These are phyloP conservation scores for Montipora efflorescens DNA, from an alignment of 64 coral and sea anemone species.

Conservation along the genomic window DNA sequence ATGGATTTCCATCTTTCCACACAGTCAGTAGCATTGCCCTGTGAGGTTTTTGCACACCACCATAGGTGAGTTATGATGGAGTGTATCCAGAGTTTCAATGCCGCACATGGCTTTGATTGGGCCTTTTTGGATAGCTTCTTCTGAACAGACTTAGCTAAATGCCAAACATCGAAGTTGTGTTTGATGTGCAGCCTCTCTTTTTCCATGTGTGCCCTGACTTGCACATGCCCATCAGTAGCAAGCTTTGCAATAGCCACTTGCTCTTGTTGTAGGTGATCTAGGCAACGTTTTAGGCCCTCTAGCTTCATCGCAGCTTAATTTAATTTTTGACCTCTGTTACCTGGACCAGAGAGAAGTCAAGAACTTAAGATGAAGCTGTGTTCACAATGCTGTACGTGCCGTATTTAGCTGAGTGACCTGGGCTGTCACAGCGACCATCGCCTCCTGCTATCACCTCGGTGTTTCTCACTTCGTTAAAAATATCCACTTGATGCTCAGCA, in stretches of 20 bases:
- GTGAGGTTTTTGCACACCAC: background rate
- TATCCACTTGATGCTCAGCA: background rate
- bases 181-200: background rate
- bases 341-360: background rate
- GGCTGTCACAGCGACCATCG: background rate
- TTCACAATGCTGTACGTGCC: background rate
- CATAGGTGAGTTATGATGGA: background rate
- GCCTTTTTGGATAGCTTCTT: background rate
- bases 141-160: background rate
- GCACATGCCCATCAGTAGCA: background rate
- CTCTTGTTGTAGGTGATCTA: background rate
- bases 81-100: background rate
- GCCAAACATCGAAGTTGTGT: background rate
- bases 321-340: background rate
- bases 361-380: background rate
- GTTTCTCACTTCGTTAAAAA: background rate
- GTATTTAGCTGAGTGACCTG: background rate
- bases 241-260: background rate
- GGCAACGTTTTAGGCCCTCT: background rate
- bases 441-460: background rate
- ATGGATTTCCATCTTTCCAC: background rate
- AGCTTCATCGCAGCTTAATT: background rate
- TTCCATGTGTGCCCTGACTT: background rate
- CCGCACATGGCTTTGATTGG: background rate
- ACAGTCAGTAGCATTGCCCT: background rate